Conservation (phyloP, 2,113 vertebrate species). For the Pardalotus punctatus region DNA sequence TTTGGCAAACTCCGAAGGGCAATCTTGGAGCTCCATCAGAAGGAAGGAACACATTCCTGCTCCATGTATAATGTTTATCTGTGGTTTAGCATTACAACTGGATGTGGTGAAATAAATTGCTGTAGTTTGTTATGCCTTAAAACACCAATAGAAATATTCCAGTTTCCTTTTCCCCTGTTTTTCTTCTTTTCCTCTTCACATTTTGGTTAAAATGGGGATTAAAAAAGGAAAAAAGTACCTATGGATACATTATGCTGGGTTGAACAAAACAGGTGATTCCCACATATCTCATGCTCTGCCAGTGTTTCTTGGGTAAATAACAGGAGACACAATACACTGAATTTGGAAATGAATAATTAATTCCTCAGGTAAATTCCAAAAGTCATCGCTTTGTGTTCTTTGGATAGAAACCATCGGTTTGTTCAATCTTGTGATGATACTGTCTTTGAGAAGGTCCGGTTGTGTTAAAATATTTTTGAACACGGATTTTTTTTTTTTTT, state of each 20-base stretch:
- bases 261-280: background rate
- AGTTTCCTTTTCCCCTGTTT: background rate
- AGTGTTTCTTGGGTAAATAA: background rate
- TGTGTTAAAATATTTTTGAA: background rate
- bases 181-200: background rate
- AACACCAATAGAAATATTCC: background rate
- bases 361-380: background rate
- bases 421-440: background rate
- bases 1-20: constrained; percentile 58
- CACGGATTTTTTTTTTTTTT: background rate
- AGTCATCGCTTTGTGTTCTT: background rate
- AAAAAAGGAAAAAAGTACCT: background rate
- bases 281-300: background rate
- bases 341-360: background rate
- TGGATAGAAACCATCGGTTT: background rate
- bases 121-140: constrained; percentile 27
- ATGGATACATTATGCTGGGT: background rate
- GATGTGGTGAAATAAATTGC: constrained; percentile 30
- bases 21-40: constrained; percentile 51
- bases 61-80: constrained; percentile 60
- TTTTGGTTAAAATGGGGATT: background rate
- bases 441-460: background rate
- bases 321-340: background rate
- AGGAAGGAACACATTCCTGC: constrained; percentile 57
- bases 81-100: constrained; percentile 60